These are phyloP conservation scores for Agelas oroides DNA, from an alignment of 37 sponge, comb jelly and placozoan species.

Conservation along the genomic window DNA sequence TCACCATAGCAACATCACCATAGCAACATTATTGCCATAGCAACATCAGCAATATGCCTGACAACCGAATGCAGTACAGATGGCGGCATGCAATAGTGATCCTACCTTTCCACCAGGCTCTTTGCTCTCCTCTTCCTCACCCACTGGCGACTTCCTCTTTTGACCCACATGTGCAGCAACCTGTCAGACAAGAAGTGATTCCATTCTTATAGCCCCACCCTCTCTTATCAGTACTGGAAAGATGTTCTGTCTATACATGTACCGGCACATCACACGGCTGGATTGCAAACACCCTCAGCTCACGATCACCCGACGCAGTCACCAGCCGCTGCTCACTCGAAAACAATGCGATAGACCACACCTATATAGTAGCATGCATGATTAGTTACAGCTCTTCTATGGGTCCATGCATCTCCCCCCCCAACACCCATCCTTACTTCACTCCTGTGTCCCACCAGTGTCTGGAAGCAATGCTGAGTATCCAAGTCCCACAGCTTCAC, in stretches of 20 bases:
- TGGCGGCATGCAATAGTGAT: too few species aligned
- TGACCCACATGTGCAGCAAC: too few species aligned
- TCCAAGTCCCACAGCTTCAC: constrained; percentile 96
- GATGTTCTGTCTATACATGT: too few species aligned
- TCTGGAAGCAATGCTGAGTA: constrained; percentile 94
- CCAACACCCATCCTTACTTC: constrained; percentile 70
- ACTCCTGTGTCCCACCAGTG: constrained; percentile 73
- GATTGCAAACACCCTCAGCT: constrained; percentile 71
- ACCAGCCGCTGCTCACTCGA: constrained; percentile 55
- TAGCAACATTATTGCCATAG: too few species aligned
- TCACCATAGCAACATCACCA: neutral
- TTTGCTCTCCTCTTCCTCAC: too few species aligned
- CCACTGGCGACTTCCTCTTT: too few species aligned
- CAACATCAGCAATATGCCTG: too few species aligned
- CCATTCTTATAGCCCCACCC: neutral
- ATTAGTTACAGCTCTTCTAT: neutral
- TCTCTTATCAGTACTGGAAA: neutral
- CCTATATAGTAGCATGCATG: constrained; percentile 25
- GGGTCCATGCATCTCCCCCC: neutral
- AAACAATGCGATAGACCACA: constrained; percentile 60
- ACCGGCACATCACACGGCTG: too few species aligned
- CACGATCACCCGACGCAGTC: constrained; percentile 59
- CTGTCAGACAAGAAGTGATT: too few species aligned
- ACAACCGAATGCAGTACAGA: too few species aligned
- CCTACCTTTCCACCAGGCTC: too few species aligned